Conservation (phyloP, 1,140 invertebrate genomes). For the Metopolophium dirhodum region DNA sequence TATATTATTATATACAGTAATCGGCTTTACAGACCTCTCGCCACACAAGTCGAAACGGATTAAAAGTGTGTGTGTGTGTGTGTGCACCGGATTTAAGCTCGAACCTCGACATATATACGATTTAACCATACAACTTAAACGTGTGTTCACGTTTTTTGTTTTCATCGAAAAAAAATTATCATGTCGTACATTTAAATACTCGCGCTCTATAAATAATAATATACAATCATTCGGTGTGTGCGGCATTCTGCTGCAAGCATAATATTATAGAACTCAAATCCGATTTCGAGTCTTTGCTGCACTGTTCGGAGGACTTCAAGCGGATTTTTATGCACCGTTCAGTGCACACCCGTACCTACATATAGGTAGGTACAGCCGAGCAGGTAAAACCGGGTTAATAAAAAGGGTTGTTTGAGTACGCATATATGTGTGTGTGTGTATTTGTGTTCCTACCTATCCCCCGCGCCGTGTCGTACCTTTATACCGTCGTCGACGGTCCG, state of each 20-base stretch:
- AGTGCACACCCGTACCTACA: background rate
- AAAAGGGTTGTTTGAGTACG: background rate
- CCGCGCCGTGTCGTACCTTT: background rate
- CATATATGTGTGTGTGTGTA: background rate
- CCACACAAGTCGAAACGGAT: slow-evolving; percentile 14
- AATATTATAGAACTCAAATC: background rate
- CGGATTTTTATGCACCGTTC: background rate
- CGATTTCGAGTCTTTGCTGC: background rate
- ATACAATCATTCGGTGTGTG: background rate
- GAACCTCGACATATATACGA: too few relatives aligned
- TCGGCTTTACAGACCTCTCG: background rate
- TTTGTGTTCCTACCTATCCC: background rate
- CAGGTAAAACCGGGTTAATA: background rate
- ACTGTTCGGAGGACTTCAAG: background rate
- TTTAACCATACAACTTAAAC: too few relatives aligned
- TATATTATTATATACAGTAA: background rate
- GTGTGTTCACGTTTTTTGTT: background rate
- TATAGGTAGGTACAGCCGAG: background rate
- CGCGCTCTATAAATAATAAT: background rate
- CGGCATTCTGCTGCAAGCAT: too few relatives aligned
- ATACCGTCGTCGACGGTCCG: background rate
- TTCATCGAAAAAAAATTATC: background rate
- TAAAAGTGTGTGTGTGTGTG: background rate
- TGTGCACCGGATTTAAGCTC: background rate
- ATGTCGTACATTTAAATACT: background rate